Conservation (phyloP, 2,797 vertebrate genomes). For the Hyperoplus immaculatus region DNA sequence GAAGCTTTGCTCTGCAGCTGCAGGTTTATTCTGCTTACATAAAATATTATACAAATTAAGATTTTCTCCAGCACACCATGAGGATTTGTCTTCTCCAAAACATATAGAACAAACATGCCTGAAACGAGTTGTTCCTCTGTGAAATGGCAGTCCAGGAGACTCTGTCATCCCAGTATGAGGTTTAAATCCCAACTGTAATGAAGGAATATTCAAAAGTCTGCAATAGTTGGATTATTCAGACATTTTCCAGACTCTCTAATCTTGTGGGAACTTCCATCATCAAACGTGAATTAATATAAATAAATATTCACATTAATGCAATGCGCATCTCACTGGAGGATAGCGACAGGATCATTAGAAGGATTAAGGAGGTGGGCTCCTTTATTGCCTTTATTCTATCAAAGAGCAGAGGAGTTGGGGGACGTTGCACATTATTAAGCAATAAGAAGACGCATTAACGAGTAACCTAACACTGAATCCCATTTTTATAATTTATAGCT, state of each 20-base stretch:
- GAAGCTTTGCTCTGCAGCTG: conserved; percentile 36
- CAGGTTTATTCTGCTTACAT: conserved; percentile 49
- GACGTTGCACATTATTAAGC: conserved; percentile 27
- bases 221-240: conserved; percentile 7
- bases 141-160: neutral
- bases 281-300: conserved; percentile 43
- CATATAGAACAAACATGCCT: neutral
- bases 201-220: conserved; percentile 8
- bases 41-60: conserved; percentile 42
- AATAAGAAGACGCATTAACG: conserved; percentile 15
- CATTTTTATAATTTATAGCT: neutral
- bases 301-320: conserved; percentile 45
- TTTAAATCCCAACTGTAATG: neutral
- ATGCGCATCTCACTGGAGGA: conserved; percentile 11
- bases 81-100: conserved; percentile 32
- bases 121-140: neutral
- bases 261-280: conserved; percentile 19
- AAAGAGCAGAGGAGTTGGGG: conserved; percentile 12
- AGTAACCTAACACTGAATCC: neutral
- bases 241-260: conserved; percentile 11
- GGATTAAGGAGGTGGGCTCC: conserved; percentile 28
- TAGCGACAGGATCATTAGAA: conserved; percentile 26
- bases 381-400: conserved; percentile 27
- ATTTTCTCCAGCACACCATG: conserved; percentile 27
- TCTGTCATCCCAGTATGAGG: neutral